Percentiles rank a stretch among this genome's conserved stretches.
Conservation (phyloP, 2,113 vertebrate genomes). For the Lethenteron camtschaticum region DNA sequence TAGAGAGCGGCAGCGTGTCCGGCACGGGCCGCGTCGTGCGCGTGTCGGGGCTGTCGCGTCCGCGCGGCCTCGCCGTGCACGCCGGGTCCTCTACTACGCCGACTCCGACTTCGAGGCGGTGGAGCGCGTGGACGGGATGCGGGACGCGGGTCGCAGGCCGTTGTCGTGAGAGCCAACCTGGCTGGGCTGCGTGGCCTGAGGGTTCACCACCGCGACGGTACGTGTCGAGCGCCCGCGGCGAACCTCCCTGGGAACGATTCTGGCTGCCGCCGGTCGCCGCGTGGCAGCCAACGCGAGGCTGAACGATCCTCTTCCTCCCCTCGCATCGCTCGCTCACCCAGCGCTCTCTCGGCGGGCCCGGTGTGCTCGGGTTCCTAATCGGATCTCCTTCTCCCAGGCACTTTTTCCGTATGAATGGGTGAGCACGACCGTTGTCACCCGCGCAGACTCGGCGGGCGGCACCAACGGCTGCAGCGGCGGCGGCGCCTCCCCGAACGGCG, state of each 20-base stretch:
- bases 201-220: conserved; percentile 29
- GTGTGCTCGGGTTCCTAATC: no score
- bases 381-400: no score
- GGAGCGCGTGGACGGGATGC: conserved; percentile 26
- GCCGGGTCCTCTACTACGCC: conserved; percentile 27
- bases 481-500: conserved; percentile 20
- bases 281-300: no score
- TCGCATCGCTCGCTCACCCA: no score
- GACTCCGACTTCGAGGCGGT: conserved; percentile 30
- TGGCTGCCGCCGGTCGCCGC: no score
- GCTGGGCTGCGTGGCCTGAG: conserved; percentile 20
- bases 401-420: no score
- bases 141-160: conserved; percentile 19
- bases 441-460: conserved; percentile 19
- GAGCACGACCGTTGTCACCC: not conserved
- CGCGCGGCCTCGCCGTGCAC: conserved; percentile 24
- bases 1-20: conserved; percentile 28
- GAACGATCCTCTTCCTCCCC: no score
- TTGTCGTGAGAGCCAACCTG: conserved; percentile 27
- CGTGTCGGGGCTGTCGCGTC: conserved; percentile 23
- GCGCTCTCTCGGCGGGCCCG: no score
- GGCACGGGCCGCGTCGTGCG: conserved; percentile 17
- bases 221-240: conserved; percentile 5
- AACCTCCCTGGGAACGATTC: not conserved
- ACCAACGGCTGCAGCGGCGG: conserved; percentile 21